Percentiles rank a stretch among this genome's conserved stretches.
Evolutionary conservation across 92 coral and sea anemone genomes (phyloP).

Genomic region (Ricordea florida): DNA sequence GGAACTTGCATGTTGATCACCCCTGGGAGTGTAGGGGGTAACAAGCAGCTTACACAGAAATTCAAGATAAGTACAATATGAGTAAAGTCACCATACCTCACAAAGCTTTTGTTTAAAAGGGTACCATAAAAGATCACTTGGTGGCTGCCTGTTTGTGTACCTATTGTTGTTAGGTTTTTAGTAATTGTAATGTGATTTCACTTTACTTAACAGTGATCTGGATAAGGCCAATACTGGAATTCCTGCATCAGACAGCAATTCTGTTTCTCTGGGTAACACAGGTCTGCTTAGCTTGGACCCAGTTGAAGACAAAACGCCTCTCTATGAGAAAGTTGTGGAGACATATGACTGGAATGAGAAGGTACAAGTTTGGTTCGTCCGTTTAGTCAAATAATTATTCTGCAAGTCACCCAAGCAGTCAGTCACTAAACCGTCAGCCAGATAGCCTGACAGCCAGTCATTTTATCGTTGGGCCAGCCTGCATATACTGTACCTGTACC

Average conservation of each 20-base stretch:
- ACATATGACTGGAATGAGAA: slow-evolving; percentile 96
- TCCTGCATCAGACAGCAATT: slow-evolving; percentile 24
- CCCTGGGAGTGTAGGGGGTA: no score
- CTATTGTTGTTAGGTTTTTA: no score
- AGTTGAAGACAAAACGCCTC: slow-evolving; percentile 90
- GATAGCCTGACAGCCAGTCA: no score
- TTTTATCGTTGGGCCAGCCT: no score
- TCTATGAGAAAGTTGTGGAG: slow-evolving; percentile 86
- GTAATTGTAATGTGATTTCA: no score
- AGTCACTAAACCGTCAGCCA: no score
- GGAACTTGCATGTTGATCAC: no score
- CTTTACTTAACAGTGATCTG: slow-evolving; percentile 46
- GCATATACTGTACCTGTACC: background rate
- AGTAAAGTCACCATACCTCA: no score
- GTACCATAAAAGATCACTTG: no score
- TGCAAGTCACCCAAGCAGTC: background rate
- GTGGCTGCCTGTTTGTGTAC: background rate
- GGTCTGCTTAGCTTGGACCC: slow-evolving; percentile 92
- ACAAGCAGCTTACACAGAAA: no score
- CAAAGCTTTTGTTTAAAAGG: no score
- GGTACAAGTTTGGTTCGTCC: slow-evolving; percentile 21
- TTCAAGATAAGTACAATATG: no score
- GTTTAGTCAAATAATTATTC: background rate
- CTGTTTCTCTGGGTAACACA: slow-evolving; percentile 79
- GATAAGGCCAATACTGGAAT: slow-evolving; percentile 68